A percentile compares a stretch with the other conserved stretches of the same genome.
Evolutionary conservation across 2,888 invertebrate species (phyloP).

Genomic region (Drosophila mimica): DNA sequence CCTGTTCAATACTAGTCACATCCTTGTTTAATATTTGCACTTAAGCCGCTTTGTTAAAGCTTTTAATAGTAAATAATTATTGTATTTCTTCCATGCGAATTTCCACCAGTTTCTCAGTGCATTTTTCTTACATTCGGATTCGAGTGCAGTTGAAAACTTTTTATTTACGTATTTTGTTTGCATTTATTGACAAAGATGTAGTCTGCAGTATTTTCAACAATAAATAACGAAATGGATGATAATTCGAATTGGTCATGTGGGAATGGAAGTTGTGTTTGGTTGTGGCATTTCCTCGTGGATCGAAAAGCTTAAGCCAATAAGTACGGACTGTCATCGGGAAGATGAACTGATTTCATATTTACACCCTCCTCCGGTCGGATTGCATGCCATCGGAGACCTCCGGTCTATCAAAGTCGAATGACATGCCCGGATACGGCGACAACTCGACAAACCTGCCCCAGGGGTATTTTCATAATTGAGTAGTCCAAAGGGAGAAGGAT

Average conservation of each 20-base stretch:
- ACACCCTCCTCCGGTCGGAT: slow-evolving; percentile 19
- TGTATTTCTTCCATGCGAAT: slow-evolving; percentile 5
- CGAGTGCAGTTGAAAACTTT: background rate
- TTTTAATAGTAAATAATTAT: slow-evolving; percentile 6
- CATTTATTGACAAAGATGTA: background rate
- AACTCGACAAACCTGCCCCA: slow-evolving; percentile 9
- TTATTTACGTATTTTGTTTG: background rate
- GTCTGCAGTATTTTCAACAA: slow-evolving; percentile 2
- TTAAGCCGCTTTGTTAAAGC: slow-evolving; percentile 36
- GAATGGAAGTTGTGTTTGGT: slow-evolving; percentile 20
- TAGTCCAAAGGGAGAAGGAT: background rate
- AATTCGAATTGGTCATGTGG: slow-evolving; percentile 21
- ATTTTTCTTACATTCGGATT: background rate
- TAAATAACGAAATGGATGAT: slow-evolving; percentile 17
- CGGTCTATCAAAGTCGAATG: slow-evolving; percentile 37
- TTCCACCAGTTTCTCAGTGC: background rate
- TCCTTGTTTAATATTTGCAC: slow-evolving; percentile 7
- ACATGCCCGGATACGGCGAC: slow-evolving; percentile 29
- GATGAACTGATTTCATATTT: slow-evolving; percentile 63
- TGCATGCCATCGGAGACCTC: slow-evolving; percentile 40
- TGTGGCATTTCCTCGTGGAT: slow-evolving; percentile 9
- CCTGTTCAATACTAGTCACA: slow-evolving; percentile 6
- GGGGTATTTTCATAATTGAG: slow-evolving; percentile 62
- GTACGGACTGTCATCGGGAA: slow-evolving; percentile 42
- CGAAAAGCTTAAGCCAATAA: slow-evolving; percentile 29